A percentile compares a stretch with the other conserved stretches of the same genome.
These are phyloP conservation scores for Pollimyrus isidori DNA, from an alignment of 2,113 vertebrate genomes.

Conservation along the genomic window DNA sequence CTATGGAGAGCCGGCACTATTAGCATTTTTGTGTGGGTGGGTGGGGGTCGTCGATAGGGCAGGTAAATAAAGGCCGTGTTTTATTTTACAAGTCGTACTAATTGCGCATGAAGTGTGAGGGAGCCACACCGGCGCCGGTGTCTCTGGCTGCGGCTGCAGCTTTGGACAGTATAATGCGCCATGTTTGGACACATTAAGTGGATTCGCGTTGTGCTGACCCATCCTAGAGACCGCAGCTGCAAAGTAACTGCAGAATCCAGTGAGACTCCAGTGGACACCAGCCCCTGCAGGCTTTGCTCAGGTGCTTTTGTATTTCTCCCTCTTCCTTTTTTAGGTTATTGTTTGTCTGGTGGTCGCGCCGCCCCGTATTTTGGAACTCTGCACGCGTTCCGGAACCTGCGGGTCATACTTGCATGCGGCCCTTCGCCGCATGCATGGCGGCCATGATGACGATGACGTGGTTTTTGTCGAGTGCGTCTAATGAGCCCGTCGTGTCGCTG, in stretches of 20 bases:
- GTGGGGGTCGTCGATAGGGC: conserved; percentile 51
- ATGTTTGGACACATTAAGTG: neutral
- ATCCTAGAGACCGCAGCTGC: neutral
- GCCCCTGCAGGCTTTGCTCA: neutral
- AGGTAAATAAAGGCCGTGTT: conserved; percentile 59
- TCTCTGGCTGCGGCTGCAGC: neutral
- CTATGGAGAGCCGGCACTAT: conserved; percentile 63
- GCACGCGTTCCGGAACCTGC: neutral
- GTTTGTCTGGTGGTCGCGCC: neutral
- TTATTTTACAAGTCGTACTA: conserved; percentile 35
- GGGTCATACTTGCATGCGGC: neutral
- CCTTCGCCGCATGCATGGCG: neutral
- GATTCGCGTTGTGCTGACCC: neutral
- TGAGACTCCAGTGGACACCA: neutral
- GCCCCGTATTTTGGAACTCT: neutral
- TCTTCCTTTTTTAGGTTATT: neutral
- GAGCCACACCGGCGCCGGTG: conserved; percentile 39
- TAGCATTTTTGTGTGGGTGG: conserved; percentile 67
- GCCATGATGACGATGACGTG: neutral
- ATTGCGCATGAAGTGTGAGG: conserved; percentile 44
- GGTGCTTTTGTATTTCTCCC: neutral
- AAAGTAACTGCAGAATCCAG: neutral
- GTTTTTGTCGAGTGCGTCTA: neutral
- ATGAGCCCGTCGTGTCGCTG: neutral
- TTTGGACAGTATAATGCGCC: neutral